Evolutionary conservation across 2,797 vertebrate species (phyloP), one percentile per base, ranked within the genome.

Genomic region (Serranus cabrilla): DNA sequence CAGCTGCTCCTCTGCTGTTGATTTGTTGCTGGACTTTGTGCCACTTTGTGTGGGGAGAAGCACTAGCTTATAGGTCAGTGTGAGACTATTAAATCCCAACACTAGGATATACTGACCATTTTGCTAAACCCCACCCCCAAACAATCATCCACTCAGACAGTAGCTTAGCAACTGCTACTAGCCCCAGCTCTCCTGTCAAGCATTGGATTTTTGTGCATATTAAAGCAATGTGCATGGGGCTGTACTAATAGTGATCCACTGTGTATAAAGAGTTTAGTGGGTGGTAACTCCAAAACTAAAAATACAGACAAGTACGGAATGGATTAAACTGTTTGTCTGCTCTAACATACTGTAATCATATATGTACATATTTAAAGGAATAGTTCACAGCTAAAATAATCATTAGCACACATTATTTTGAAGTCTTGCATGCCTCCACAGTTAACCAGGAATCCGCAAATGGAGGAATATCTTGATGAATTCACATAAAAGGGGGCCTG

Each of bases 1-100:
- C 58, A 10, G 76, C 73, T 49, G 25, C 70, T 66, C n/a, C 67
- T 71, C 60, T 16, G 20, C 65, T 80, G 68, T 76, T 76, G 74
- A 76, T 86, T 72, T 61, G 60, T 39, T 65, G 17, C 70, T 75
- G 74, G 76, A 85, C 66, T 74, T 70, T 76, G 75, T 63, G 59
- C 76, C 56, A 57, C 50, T 57, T 49, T 52, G 69, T 71, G 49
- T 64, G 69, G 39, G 45, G 20, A 69, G 55, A 78, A 68, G 65
- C 42, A 74, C 79, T 75, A 49, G 64, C 57, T 83, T 40, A 70
- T 58, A 79, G 82, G 72, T 84, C 83, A 76, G 61, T 56, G 21
- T 76, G 64, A 74, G 66, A 77, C 66, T 14, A 47, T 76, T 42
- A 54, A 65, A 60, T 61, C 56, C 43, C 45, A 82, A 56, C 39